Evolutionary conservation across 2,113 vertebrate genomes (phyloP), one percentile per base, ranked within the genome.

Genomic region (Eulacestoma nigropectus): DNA sequence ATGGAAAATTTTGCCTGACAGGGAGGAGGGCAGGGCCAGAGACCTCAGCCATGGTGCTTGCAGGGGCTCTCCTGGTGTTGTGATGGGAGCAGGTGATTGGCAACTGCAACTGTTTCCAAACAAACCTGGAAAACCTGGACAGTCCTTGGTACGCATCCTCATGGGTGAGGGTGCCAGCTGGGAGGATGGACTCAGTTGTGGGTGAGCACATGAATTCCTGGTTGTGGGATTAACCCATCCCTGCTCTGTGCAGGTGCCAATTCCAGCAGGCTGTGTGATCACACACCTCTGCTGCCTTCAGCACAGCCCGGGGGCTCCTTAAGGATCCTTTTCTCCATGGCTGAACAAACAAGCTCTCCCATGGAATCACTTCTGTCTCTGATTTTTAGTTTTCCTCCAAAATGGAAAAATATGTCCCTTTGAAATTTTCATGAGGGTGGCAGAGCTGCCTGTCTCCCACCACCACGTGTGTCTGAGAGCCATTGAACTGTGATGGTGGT

Each of bases 231-330:
- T 1, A 4, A 44, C 18, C 19, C 46, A 22, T 13, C 22, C 1
- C 60, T 79, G 64, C 50, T 92, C 75, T 77, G 32, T 53, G 56
- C 50, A 65, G 55, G 10, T 42, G 30, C 18, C 39, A 46, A 7
- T 75, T 86, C 53, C 42, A 67, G 69, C 21, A 39, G 7, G 1
- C 4, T 15, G 35, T 21, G 42, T 29, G 69, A 52, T 16, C 74
- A 26, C 26, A 53, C 35, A 47, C 25, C 9, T 22, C 41, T 90
- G 64, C 50, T 52, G 46, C 64, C 50, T 44, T 39, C 0, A 1
- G 55, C 53, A 33, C 0, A 0, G 46, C 22, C 4, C 0, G 0
- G 46, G 18, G 44, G 30, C 2, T 4, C 32, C 42, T 49, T 46
- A n/a, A 75, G 33, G 41, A 35, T 17, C 16, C 41, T 80, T 55